phyloP scores from a whole-genome alignment of 2,797 vertebrate species.

The Ctenosaura bakeri region DNA sequence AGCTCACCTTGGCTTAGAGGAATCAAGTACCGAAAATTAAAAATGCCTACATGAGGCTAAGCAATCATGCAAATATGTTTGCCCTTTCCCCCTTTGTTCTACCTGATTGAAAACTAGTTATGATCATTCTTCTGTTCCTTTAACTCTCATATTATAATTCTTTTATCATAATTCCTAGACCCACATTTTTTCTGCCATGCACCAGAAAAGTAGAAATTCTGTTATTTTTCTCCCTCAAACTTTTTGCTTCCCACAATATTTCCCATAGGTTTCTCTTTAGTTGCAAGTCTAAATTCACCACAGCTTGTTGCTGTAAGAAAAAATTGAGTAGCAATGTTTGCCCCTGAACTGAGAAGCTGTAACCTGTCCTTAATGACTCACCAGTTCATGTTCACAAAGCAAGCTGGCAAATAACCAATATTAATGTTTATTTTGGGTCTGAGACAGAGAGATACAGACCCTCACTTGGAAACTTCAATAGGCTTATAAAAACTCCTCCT shows the following conservation, averaged over 20 bases:
- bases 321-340: not conserved
- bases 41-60: not conserved
- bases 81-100: not conserved
- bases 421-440: not conserved
- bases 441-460: no score
- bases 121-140: not conserved
- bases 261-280: not conserved
- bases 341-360: not conserved
- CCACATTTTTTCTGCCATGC: not conserved
- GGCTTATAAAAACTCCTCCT: not conserved
- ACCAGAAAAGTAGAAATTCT: not conserved
- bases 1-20: conserved; percentile 35
- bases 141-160: not conserved
- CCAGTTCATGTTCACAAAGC: not conserved
- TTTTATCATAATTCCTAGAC: not conserved
- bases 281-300: not conserved
- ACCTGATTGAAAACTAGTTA: not conserved
- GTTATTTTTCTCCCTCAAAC: no score
- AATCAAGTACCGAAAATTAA: conserved; percentile 12
- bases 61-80: not conserved
- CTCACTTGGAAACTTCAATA: not conserved
- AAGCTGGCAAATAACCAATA: not conserved
- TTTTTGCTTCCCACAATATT: not conserved
- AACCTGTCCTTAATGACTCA: not conserved
- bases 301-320: not conserved